A percentile compares a stretch with the other conserved stretches of the same genome.
Conservation (phyloP, 1,140 invertebrate species). For the Parapsyche elsis region DNA sequence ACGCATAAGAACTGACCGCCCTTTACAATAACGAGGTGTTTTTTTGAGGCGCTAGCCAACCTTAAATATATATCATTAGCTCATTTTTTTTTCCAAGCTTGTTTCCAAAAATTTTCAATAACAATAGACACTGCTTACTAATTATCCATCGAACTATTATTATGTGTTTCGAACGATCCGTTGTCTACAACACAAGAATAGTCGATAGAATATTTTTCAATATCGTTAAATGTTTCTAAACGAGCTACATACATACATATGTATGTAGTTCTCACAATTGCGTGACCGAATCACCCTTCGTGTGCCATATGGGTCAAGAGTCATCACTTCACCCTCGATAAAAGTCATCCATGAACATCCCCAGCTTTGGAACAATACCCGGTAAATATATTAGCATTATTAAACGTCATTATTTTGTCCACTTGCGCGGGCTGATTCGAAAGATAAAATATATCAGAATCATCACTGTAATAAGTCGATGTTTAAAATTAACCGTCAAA, state of each 20-base stretch:
- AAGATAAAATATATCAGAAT: neutral
- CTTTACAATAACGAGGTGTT: slow-evolving; percentile 23
- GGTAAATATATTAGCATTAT: slow-evolving; percentile 36
- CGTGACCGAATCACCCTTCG: slow-evolving; percentile 34
- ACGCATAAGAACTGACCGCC: slow-evolving; percentile 40
- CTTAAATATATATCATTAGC: slow-evolving; percentile 29
- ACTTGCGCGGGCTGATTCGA: neutral
- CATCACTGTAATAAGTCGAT: neutral
- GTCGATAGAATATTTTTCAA: no score
- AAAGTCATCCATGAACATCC: slow-evolving; percentile 39
- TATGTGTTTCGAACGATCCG: neutral
- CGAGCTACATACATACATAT: neutral
- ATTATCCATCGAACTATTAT: neutral
- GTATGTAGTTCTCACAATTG: slow-evolving; percentile 28
- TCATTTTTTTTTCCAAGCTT: neutral
- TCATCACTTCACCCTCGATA: slow-evolving; percentile 36
- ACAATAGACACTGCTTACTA: slow-evolving; percentile 26
- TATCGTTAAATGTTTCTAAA: no score
- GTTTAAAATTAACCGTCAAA: neutral
- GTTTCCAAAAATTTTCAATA: slow-evolving; percentile 12
- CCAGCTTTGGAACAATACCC: slow-evolving; percentile 20
- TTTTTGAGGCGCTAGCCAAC: slow-evolving; percentile 29
- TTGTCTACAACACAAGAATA: no score
- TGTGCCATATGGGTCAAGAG: slow-evolving; percentile 54
- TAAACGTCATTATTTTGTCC: neutral